Conservation (phyloP, 2,797 vertebrate species). For the Botia kubotai region DNA sequence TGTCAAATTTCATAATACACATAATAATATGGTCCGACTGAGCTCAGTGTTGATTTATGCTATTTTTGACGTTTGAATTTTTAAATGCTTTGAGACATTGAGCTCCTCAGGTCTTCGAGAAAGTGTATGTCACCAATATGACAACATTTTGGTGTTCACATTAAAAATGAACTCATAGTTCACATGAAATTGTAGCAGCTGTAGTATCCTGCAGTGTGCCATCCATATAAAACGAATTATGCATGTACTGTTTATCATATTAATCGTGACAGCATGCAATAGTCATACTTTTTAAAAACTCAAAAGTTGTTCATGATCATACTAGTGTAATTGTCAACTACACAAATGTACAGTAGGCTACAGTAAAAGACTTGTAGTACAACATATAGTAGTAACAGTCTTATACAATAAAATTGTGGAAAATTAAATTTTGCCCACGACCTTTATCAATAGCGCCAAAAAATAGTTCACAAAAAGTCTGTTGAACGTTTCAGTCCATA, state of each 20-base stretch:
- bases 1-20: conserved; percentile 7
- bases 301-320: too few relatives aligned
- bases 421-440: background rate
- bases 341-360: too few relatives aligned
- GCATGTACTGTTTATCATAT: too few relatives aligned
- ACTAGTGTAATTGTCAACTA: too few relatives aligned
- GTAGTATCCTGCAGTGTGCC: background rate
- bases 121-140: background rate
- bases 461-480: background rate
- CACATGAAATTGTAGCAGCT: background rate
- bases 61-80: background rate
- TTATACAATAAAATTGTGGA: too few relatives aligned
- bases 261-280: background rate
- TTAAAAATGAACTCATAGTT: background rate
- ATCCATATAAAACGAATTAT: background rate
- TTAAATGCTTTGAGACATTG: background rate
- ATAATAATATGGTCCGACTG: background rate
- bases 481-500: background rate
- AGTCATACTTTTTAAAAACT: background rate
- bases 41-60: background rate
- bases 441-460: background rate
- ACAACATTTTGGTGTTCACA: background rate
- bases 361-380: too few relatives aligned
- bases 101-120: background rate
- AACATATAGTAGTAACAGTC: too few relatives aligned